A percentile compares a stretch with the other conserved stretches of the same genome.
Conservation (phyloP, 2,888 invertebrate species). For the Drosophila siamana region DNA sequence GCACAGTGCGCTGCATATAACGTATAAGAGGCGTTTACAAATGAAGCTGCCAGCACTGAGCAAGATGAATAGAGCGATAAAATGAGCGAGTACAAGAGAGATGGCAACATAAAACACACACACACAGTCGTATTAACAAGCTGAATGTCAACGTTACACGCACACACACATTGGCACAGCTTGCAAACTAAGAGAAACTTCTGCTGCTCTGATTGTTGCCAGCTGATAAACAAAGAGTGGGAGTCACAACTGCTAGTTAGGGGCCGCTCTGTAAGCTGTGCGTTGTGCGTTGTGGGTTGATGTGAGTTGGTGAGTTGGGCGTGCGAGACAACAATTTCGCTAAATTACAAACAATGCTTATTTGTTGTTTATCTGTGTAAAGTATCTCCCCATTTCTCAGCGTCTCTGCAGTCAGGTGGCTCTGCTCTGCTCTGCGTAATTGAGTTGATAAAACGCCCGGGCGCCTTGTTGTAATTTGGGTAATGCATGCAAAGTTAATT, state of each 20-base stretch:
- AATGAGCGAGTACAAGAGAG: constrained; percentile 46
- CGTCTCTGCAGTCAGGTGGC: constrained; percentile 13
- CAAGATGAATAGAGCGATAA: constrained; percentile 41
- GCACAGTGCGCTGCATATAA: constrained; percentile 51
- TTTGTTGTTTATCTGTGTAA: constrained; percentile 79
- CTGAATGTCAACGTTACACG: constrained; percentile 40
- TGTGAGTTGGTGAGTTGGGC: background rate
- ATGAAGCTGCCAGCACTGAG: constrained; percentile 61
- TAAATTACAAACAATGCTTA: constrained; percentile 81
- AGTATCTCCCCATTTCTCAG: constrained; percentile 53
- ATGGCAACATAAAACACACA: constrained; percentile 19
- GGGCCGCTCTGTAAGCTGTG: too few relatives aligned
- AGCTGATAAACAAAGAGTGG: constrained; percentile 61
- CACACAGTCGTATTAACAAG: constrained; percentile 43
- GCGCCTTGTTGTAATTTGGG: constrained; percentile 74
- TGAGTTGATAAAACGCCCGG: constrained; percentile 76
- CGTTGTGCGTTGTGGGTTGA: too few relatives aligned
- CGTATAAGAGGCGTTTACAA: constrained; percentile 72
- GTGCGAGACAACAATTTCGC: constrained; percentile 61
- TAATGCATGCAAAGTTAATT: constrained; percentile 81
- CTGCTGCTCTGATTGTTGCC: constrained; percentile 60
- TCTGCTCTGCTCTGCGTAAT: constrained; percentile 52
- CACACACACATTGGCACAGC: constrained; percentile 22
- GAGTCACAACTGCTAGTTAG: constrained; percentile 14
- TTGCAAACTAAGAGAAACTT: constrained; percentile 58